phyloP scores from a whole-genome alignment of 2,797 vertebrate genomes.

The Lacerta bilineata region DNA sequence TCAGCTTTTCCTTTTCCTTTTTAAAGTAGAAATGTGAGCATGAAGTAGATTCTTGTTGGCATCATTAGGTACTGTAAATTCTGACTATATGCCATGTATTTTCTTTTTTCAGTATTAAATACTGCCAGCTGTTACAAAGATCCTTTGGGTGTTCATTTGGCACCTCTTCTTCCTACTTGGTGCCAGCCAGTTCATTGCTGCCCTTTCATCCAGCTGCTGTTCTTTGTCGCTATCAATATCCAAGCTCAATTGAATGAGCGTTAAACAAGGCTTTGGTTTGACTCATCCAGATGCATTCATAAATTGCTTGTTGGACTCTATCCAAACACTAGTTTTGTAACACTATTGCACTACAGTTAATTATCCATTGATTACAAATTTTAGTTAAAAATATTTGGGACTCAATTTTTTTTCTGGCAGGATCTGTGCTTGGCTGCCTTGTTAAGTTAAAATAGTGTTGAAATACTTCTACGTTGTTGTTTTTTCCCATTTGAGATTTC shows the following conservation, averaged over 20 bases:
- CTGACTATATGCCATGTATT: slow-evolving; percentile 28
- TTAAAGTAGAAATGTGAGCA: neutral
- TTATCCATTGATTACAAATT: neutral
- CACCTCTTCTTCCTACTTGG: neutral
- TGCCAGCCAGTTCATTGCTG: slow-evolving; percentile 13
- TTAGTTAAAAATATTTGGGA: slow-evolving; percentile 49
- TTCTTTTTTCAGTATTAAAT: slow-evolving; percentile 15
- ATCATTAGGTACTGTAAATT: slow-evolving; percentile 40
- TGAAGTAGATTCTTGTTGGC: neutral
- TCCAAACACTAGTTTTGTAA: neutral
- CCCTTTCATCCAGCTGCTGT: slow-evolving; percentile 33
- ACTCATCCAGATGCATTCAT: neutral
- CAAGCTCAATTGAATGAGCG: slow-evolving; percentile 31
- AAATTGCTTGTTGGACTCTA: neutral
- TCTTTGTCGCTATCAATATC: neutral
- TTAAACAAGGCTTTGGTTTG: neutral
- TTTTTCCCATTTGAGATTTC: slow-evolving; percentile 57
- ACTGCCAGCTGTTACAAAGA: slow-evolving; percentile 30
- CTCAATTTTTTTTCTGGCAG: slow-evolving; percentile 63
- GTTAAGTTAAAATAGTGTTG: slow-evolving; percentile 71
- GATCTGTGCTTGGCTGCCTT: slow-evolving; percentile 62
- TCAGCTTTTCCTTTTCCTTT: neutral
- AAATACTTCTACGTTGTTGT: slow-evolving; percentile 64
- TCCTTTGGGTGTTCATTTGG: slow-evolving; percentile 11
- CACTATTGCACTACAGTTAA: neutral